Conservation (phyloP, 2,888 invertebrate species). For the Trisateles emortualis region DNA sequence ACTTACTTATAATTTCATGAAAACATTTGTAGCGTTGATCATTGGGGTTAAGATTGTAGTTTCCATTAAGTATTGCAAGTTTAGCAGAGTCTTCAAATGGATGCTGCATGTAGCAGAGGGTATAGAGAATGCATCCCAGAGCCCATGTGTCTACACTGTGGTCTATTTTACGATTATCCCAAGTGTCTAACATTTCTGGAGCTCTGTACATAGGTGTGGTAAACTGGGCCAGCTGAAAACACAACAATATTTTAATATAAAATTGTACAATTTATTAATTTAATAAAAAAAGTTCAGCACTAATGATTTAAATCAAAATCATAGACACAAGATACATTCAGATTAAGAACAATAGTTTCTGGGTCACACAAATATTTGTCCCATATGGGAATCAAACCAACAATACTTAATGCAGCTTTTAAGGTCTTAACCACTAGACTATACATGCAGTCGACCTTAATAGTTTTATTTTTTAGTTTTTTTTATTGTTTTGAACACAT, state of each 20-base stretch:
- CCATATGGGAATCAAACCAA: no score
- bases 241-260: neutral
- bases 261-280: no score
- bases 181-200: constrained; percentile 99
- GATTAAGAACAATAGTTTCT: no score
- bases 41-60: constrained; percentile 93
- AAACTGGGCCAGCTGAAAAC: constrained; percentile 89
- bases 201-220: constrained; percentile 99
- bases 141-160: constrained; percentile 98
- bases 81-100: constrained; percentile 99
- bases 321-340: no score
- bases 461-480: no score
- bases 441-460: no score
- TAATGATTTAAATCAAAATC: no score
- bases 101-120: constrained; percentile 96
- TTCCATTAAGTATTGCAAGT: constrained; percentile 98
- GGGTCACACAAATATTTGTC: no score
- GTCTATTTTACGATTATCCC: constrained; percentile 97
- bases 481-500: no score
- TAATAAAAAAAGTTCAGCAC: no score
- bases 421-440: no score
- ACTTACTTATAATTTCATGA: constrained; percentile 95
- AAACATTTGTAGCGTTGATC: constrained; percentile 94
- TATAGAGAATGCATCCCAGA: constrained; percentile 97
- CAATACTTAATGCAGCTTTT: no score